A percentile compares a stretch with the other conserved stretches of the same genome.
phyloP scores from a whole-genome alignment of 2,113 vertebrate genomes.

The Phyllostomus discolor region DNA sequence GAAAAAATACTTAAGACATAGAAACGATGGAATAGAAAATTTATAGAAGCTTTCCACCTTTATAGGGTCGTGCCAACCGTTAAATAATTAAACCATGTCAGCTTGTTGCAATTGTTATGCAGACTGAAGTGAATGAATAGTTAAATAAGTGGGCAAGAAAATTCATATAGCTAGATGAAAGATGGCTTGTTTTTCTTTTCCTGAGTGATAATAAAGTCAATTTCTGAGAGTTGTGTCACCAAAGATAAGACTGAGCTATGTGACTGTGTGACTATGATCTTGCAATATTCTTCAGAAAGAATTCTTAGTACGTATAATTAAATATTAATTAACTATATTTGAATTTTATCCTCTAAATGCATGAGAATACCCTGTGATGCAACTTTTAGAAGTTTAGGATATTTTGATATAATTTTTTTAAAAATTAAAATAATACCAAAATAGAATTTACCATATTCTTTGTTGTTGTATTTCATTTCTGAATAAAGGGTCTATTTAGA shows the following conservation, averaged over 20 bases:
- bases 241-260: slow-evolving; percentile 30
- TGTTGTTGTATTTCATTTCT: slow-evolving; percentile 5
- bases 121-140: neutral
- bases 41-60: slow-evolving; percentile 13
- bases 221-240: slow-evolving; percentile 32
- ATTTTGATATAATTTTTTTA: slow-evolving; percentile 3
- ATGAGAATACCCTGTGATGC: slow-evolving; percentile 17
- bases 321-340: slow-evolving; percentile 53
- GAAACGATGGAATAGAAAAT: slow-evolving; percentile 29
- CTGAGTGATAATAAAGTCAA: neutral
- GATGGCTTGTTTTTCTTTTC: neutral
- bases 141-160: neutral
- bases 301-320: slow-evolving; percentile 27
- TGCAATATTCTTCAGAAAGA: slow-evolving; percentile 42
- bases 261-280: neutral
- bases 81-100: slow-evolving; percentile 17
- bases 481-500: slow-evolving; percentile 36
- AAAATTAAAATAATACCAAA: slow-evolving; percentile 5
- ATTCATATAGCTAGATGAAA: slow-evolving; percentile 25
- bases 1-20: slow-evolving; percentile 54
- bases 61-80: neutral
- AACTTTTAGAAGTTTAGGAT: neutral
- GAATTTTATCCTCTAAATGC: slow-evolving; percentile 44
- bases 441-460: slow-evolving; percentile 2
- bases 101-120: neutral